Evolutionary conservation across 2,113 vertebrate genomes (phyloP).

Genomic region (Labrus mixtus): DNA sequence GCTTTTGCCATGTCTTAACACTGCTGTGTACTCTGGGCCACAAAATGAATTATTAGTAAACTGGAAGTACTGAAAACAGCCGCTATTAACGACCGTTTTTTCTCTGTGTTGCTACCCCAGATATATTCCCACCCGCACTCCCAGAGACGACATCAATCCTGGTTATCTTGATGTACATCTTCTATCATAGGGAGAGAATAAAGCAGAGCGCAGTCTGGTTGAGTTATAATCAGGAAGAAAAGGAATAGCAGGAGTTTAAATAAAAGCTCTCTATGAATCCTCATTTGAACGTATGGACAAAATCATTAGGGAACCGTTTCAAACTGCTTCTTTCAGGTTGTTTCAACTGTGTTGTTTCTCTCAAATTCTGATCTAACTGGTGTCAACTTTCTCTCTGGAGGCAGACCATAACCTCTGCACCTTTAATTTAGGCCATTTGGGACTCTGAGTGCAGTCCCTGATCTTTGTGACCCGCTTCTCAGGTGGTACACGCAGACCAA

Average conservation of each 20-base stretch:
- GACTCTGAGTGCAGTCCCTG: constrained; percentile 58
- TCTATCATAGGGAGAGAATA: constrained; percentile 35
- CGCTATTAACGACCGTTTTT: constrained; percentile 72
- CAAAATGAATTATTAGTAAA: constrained; percentile 78
- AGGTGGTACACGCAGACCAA: constrained; percentile 56
- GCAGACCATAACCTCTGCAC: constrained; percentile 51
- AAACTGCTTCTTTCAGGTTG: constrained; percentile 17
- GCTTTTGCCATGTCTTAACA: constrained; percentile 79
- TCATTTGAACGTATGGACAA: constrained; percentile 5
- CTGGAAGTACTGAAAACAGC: constrained; percentile 65
- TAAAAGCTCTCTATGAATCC: constrained; percentile 29
- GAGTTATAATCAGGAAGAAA: constrained; percentile 23
- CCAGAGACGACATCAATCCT: constrained; percentile 60
- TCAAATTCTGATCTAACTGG: constrained; percentile 62
- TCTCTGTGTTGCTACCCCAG: constrained; percentile 66
- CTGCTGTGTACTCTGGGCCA: constrained; percentile 59
- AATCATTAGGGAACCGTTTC: constrained; percentile 45
- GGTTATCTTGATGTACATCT: constrained; percentile 58
- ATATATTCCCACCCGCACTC: constrained; percentile 53
- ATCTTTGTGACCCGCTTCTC: constrained; percentile 67
- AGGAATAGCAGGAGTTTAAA: constrained; percentile 17
- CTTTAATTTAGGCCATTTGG: constrained; percentile 63
- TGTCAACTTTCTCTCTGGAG: constrained; percentile 61
- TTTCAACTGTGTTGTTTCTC: constrained; percentile 43
- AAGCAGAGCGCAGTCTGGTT: constrained; percentile 31